A percentile compares a stretch with the other conserved stretches of the same genome.
phyloP scores from a whole-genome alignment of 2,888 invertebrate genomes.

The Ctenicera cuprea region DNA sequence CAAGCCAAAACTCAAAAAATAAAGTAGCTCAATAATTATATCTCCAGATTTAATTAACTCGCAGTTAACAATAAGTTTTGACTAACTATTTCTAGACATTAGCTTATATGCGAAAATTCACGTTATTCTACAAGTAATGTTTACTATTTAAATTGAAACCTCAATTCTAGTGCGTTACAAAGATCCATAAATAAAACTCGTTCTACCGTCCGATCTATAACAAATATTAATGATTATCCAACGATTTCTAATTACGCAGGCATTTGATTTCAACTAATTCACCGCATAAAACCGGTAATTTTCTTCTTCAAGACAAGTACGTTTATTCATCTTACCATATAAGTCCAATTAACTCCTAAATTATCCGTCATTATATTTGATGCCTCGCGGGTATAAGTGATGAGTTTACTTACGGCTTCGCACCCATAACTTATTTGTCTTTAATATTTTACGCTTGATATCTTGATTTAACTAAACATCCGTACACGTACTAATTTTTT shows the following conservation, averaged over 20 bases:
- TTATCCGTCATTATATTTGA: constrained; percentile 45
- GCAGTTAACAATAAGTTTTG: no score
- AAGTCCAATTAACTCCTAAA: constrained; percentile 63
- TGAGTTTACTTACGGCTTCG: constrained; percentile 37
- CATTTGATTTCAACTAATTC: constrained; percentile 34
- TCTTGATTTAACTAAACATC: constrained; percentile 31
- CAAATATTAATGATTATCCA: constrained; percentile 37
- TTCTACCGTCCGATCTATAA: constrained; percentile 5
- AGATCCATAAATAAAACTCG: constrained; percentile 14
- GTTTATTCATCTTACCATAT: constrained; percentile 39
- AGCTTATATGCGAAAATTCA: no score
- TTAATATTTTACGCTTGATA: constrained; percentile 27
- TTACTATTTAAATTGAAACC: neutral
- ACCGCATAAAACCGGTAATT: constrained; percentile 41
- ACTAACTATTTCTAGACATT: no score
- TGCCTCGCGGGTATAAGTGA: constrained; percentile 32
- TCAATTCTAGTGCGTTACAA: neutral
- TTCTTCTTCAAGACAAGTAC: constrained; percentile 35
- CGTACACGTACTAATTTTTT: constrained; percentile 5
- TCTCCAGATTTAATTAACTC: no score
- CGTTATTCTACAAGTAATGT: neutral
- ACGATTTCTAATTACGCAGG: constrained; percentile 37
- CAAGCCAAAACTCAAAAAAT: no score
- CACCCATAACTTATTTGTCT: constrained; percentile 37
- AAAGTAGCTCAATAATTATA: no score